Conservation (phyloP, 2,797 vertebrate species). For the Furcifer pardalis region DNA sequence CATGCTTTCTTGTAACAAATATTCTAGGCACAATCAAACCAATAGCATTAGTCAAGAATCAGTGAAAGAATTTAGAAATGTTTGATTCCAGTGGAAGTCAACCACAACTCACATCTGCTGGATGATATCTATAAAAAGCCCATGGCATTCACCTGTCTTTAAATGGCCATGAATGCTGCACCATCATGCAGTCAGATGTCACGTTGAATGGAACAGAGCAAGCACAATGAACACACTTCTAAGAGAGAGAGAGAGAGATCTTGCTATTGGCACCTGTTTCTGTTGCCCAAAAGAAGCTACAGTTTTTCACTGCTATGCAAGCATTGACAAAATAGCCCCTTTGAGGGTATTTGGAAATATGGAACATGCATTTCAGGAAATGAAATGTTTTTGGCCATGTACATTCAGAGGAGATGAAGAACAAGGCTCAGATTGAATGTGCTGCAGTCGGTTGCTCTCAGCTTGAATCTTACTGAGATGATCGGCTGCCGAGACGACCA, state of each 20-base stretch:
- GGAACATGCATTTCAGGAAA: constrained; percentile 10
- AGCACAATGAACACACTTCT: constrained; percentile 10
- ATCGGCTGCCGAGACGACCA: neutral
- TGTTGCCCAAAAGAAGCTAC: constrained; percentile 37
- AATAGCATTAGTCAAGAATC: neutral
- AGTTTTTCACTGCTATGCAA: constrained; percentile 46
- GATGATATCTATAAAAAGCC: neutral
- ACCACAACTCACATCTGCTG: neutral
- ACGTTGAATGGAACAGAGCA: neutral
- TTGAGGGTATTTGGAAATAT: constrained; percentile 10
- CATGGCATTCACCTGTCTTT: neutral
- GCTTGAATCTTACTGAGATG: constrained; percentile 23
- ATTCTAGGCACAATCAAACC: neutral
- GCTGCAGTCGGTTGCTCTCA: constrained; percentile 34
- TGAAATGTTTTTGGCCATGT: neutral
- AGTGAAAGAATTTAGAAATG: neutral
- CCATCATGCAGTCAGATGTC: neutral
- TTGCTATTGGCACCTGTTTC: constrained; percentile 31
- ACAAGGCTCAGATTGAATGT: constrained; percentile 26
- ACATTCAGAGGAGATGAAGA: constrained; percentile 35
- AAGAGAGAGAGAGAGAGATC: constrained; percentile 24
- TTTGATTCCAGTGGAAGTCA: neutral
- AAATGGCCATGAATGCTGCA: neutral
- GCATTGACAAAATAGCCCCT: constrained; percentile 27
- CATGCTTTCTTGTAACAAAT: neutral